A percentile compares a stretch with the other conserved stretches of the same genome.
Evolutionary conservation across 2,888 invertebrate species (phyloP).

Genomic region (Microchrysa polita): DNA sequence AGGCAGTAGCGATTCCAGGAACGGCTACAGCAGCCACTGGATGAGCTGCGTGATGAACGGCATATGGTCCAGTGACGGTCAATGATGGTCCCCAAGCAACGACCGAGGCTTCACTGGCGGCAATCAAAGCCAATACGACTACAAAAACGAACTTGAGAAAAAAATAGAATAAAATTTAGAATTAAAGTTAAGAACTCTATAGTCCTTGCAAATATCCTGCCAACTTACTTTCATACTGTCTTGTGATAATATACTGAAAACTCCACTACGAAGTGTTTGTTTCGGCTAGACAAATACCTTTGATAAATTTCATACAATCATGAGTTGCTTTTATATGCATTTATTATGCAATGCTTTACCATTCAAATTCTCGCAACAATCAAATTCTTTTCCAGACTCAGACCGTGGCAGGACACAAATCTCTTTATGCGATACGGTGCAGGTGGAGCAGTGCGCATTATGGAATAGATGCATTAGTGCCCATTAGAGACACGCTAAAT

Average conservation of each 20-base stretch:
- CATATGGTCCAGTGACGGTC: constrained; percentile 47
- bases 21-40: constrained; percentile 50
- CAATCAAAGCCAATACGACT: constrained; percentile 56
- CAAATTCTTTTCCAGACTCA: no score
- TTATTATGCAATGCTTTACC: constrained; percentile 15
- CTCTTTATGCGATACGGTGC: background rate
- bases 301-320: constrained; percentile 37
- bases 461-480: no score
- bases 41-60: constrained; percentile 48
- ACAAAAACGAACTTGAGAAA: constrained; percentile 57
- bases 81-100: constrained; percentile 49
- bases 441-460: background rate
- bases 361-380: constrained; percentile 6
- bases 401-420: no score
- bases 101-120: constrained; percentile 52
- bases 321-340: constrained; percentile 30
- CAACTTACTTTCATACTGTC: constrained; percentile 38
- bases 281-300: background rate
- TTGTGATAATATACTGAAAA: background rate
- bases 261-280: constrained; percentile 10
- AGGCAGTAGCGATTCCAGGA: constrained; percentile 46
- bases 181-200: background rate
- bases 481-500: no score
- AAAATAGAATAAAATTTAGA: background rate
- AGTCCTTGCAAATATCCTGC: no score